These are phyloP conservation scores for Zaprionus lachaisei DNA, from an alignment of 1,140 invertebrate genomes.

Conservation along the genomic window DNA sequence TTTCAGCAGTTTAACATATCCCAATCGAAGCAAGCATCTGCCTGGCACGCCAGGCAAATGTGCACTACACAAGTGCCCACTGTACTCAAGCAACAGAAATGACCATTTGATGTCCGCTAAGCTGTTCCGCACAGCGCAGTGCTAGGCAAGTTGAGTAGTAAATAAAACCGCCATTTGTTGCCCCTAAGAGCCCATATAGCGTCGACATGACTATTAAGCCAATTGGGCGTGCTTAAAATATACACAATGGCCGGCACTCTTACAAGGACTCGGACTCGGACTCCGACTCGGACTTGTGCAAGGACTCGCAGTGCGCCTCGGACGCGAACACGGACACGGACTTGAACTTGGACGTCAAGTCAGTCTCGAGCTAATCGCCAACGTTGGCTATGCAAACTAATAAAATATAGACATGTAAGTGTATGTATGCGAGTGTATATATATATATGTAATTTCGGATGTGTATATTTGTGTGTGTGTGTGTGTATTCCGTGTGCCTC, in stretches of 20 bases:
- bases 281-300: neutral
- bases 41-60: neutral
- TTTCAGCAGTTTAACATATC: too few relatives aligned
- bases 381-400: constrained; percentile 32
- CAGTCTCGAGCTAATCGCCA: constrained; percentile 15
- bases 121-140: constrained; percentile 19
- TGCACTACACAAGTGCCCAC: neutral
- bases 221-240: constrained; percentile 53
- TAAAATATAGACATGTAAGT: constrained; percentile 23
- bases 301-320: neutral
- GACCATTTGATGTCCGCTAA: constrained; percentile 61
- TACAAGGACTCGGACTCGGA: neutral
- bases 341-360: constrained; percentile 1
- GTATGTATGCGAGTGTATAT: neutral
- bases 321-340: neutral
- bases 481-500: neutral
- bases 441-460: neutral
- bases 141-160: constrained; percentile 24
- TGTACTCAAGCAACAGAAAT: constrained; percentile 19
- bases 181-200: constrained; percentile 30
- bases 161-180: constrained; percentile 58
- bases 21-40: neutral
- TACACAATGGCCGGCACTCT: constrained; percentile 6
- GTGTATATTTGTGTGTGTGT: neutral
- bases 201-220: constrained; percentile 71